Evolutionary conservation across 2,113 vertebrate genomes (phyloP), one percentile per base, ranked within the genome.

Genomic region (Gallinago paraguaiae): DNA sequence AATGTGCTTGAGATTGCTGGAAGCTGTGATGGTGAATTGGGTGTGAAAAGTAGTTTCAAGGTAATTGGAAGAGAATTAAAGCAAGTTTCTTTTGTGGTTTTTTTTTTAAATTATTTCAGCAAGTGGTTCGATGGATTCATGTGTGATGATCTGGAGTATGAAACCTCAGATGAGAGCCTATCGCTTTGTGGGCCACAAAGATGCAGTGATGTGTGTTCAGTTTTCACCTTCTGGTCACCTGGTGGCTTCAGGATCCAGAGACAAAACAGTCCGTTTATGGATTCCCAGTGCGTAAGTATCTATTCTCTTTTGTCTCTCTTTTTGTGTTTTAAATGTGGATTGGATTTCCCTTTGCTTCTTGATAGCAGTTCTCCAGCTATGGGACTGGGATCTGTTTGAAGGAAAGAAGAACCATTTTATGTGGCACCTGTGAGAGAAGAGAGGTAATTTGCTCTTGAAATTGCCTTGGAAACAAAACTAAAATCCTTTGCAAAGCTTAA

Each of bases 201-300:
- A 99, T 4, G 98, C 98, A 0, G 97, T 99, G 77, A 94, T 96
- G 67, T 99, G 98, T 10, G 98, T 99, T n/a, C 98, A 99, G 69
- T 99, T 99, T 97, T 99, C 99, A 45, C 99, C 99, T 11, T 99
- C 99, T 1, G 99, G 99, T 59, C 99, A 99, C 83, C 97, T 99
- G 33, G 97, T 99, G 67, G 99, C 99, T 35, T 99, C 99, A 0
- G 98, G 98, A 33, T 99, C 99, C 63, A 98, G 99, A 67, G 99
- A 99, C 96, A 99, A 99, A 97, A 99, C 99, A 17, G 99, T 99
- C 24, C 99, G 99, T 30, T 98, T 99, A 33, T 99, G 99, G 99
- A 94, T 99, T n/a, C 99, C 99, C 53, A 99, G 97, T 51, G 96
- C 98, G 99, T 99, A 97, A 98, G 99, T 98, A 51, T 96, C 70